Percentiles rank a stretch among this genome's conserved stretches.
phyloP scores from a whole-genome alignment of 1,140 invertebrate genomes.

The Brachionus plicatilis region DNA sequence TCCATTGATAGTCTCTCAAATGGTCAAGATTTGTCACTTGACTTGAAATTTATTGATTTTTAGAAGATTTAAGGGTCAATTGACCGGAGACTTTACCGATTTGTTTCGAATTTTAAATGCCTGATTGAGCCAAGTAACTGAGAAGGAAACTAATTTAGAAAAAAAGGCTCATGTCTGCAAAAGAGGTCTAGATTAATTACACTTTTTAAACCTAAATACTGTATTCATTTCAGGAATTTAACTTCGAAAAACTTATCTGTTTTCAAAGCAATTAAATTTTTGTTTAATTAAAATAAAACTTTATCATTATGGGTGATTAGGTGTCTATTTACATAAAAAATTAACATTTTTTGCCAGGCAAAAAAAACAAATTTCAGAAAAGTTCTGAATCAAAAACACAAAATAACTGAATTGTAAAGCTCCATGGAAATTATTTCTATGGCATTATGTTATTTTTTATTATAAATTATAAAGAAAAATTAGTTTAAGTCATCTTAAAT shows the following conservation, averaged over 20 bases:
- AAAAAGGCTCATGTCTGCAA: not conserved
- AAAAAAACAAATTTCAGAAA: not conserved
- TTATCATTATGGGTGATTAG: not conserved
- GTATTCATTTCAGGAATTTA: not conserved
- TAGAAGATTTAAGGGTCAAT: not conserved
- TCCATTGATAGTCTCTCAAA: not conserved
- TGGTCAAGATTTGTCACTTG: not conserved
- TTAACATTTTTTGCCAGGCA: not conserved
- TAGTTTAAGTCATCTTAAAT: not conserved
- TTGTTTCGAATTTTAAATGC: not conserved
- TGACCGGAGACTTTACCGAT: not conserved
- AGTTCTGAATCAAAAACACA: not conserved
- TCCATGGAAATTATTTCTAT: conserved; percentile 1
- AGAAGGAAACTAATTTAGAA: not conserved
- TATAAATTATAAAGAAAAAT: not conserved
- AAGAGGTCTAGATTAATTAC: not conserved
- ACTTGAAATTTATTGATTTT: not conserved
- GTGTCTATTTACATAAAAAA: not conserved
- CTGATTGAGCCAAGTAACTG: not conserved
- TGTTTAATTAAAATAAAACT: not conserved
- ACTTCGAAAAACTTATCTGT: not conserved
- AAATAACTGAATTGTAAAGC: not conserved
- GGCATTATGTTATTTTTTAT: not conserved
- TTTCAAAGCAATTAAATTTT: not conserved
- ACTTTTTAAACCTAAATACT: not conserved